Percentiles rank a stretch among this genome's conserved stretches.
Conservation (phyloP, 2,888 invertebrate species). For the Metopia argyrocephala region DNA sequence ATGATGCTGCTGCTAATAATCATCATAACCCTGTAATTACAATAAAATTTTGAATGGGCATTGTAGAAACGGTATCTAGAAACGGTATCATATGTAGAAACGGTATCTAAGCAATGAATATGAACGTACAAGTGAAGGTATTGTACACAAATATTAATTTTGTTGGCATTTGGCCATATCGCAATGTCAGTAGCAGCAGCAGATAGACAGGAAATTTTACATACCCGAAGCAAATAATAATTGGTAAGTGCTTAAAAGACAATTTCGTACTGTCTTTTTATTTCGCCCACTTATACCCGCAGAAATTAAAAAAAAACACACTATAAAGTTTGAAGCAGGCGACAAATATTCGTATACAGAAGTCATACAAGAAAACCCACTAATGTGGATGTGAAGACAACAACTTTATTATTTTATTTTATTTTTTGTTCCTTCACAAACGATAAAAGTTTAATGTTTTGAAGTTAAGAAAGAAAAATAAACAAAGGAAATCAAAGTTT, state of each 20-base stretch:
- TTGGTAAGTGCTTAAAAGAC: background rate
- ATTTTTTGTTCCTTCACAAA: background rate
- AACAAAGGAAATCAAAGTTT: constrained; percentile 36
- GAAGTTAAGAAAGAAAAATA: constrained; percentile 4
- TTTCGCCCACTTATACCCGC: background rate
- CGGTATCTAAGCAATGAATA: background rate
- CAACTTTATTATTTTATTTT: background rate
- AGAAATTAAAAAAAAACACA: constrained; percentile 30
- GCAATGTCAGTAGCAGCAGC: background rate
- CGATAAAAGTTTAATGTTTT: constrained; percentile 5
- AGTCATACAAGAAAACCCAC: too few relatives aligned
- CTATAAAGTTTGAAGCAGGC: background rate
- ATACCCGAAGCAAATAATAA: constrained; percentile 5
- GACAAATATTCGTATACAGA: too few relatives aligned
- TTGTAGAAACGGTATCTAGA: background rate
- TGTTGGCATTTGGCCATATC: constrained; percentile 3
- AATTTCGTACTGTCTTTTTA: background rate
- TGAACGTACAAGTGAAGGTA: background rate
- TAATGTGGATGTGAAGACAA: constrained; percentile 33
- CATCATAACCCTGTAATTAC: background rate
- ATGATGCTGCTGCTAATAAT: background rate
- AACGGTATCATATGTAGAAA: too few relatives aligned
- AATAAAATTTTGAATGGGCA: background rate
- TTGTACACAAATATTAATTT: constrained; percentile 13
- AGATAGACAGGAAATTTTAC: background rate